Conservation (phyloP, 2,797 vertebrate species). For the Agapornis canus region DNA sequence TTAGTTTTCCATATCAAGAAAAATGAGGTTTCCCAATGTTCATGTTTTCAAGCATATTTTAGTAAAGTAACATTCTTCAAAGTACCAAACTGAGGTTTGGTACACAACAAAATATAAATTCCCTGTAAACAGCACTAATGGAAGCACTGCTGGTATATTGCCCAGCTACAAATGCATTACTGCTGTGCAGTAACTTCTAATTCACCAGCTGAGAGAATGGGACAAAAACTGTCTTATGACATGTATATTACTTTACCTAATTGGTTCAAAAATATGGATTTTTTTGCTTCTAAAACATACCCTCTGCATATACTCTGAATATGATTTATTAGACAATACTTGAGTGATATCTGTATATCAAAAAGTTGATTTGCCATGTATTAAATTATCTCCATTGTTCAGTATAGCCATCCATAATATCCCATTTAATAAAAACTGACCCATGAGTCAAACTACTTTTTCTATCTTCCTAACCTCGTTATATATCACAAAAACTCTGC, state of each 20-base stretch:
- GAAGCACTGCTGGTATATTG: background rate
- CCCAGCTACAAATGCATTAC: background rate
- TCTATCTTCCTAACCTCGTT: background rate
- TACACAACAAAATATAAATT: background rate
- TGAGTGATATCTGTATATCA: background rate
- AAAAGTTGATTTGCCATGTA: background rate
- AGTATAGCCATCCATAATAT: background rate
- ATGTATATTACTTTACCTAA: fast-evolving
- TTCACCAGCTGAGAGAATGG: background rate
- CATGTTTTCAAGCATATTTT: background rate
- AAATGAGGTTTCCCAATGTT: background rate
- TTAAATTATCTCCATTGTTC: background rate
- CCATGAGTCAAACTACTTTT: background rate
- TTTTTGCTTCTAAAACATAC: background rate
- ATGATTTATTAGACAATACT: background rate
- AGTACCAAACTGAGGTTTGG: background rate
- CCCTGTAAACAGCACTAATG: background rate
- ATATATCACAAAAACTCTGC: background rate
- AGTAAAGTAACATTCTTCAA: background rate
- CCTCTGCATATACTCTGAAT: background rate
- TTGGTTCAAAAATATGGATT: background rate
- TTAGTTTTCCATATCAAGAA: background rate
- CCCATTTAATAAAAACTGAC: background rate
- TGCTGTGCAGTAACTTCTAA: background rate
- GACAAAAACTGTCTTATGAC: background rate